Percentiles rank a stretch among this genome's conserved stretches.
phyloP scores from a whole-genome alignment of 2,797 vertebrate genomes.

The Acestrorhynchus altus region DNA sequence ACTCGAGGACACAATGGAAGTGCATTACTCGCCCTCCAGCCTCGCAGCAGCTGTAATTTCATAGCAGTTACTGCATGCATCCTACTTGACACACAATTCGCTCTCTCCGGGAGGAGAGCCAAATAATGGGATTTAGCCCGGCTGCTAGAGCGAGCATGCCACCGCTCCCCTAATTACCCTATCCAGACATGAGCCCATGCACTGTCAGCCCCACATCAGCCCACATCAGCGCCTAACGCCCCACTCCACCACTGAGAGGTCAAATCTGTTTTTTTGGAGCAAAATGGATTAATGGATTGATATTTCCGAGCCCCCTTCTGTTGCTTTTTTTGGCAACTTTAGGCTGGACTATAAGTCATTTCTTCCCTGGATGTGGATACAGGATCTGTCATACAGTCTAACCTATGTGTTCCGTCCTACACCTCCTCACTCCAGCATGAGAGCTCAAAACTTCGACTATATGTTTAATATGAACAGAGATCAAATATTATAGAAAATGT shows the following conservation, averaged over 20 bases:
- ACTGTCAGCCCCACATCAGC: conserved; percentile 61
- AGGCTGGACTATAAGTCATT: conserved; percentile 28
- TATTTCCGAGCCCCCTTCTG: conserved; percentile 39
- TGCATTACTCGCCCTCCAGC: conserved; percentile 78
- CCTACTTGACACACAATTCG: conserved; percentile 86
- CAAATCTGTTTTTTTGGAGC: conserved; percentile 65
- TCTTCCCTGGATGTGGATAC: neutral
- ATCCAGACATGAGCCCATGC: conserved; percentile 56
- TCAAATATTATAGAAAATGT: neutral
- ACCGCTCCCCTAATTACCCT: conserved; percentile 61
- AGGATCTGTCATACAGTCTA: conserved; percentile 19
- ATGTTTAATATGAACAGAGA: no score
- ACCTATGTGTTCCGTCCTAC: conserved; percentile 18
- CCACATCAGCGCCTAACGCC: conserved; percentile 63
- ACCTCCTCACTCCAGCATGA: conserved; percentile 51
- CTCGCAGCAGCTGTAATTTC: conserved; percentile 82
- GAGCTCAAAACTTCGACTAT: no score
- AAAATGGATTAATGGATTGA: conserved; percentile 63
- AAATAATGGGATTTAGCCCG: conserved; percentile 84
- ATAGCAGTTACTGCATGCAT: conserved; percentile 84
- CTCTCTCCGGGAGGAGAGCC: conserved; percentile 80
- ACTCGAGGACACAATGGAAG: conserved; percentile 83
- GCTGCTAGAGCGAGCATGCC: conserved; percentile 65
- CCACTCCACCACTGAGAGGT: conserved; percentile 57
- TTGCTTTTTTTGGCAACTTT: conserved; percentile 37